These are phyloP conservation scores for Psettodes erumei DNA, from an alignment of 2,113 vertebrate species.

Conservation along the genomic window DNA sequence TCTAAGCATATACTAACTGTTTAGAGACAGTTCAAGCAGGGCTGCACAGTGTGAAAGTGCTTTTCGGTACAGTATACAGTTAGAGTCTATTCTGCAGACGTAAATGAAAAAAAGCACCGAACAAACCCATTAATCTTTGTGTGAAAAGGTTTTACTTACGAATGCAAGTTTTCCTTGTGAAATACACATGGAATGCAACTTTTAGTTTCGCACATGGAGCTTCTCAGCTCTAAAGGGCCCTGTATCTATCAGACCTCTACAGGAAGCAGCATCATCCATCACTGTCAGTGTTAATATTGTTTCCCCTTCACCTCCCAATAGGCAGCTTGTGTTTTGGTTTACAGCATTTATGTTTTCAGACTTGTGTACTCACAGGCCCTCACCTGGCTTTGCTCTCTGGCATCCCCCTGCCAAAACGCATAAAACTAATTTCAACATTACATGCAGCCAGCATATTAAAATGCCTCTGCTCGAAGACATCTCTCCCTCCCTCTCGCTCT, in stretches of 20 bases:
- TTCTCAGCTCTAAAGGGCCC: conserved; percentile 42
- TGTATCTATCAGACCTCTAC: conserved; percentile 65
- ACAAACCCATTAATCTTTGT: neutral
- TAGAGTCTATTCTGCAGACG: neutral
- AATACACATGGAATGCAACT: conserved; percentile 14
- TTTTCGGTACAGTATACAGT: neutral
- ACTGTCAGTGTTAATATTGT: conserved; percentile 83
- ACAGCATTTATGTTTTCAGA: conserved; percentile 81
- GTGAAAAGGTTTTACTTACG: too few species aligned
- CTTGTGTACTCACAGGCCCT: conserved; percentile 81
- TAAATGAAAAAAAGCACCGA: neutral
- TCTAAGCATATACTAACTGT: neutral
- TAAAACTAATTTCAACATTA: conserved; percentile 82
- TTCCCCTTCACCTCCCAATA: conserved; percentile 76
- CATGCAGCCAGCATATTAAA: conserved; percentile 77
- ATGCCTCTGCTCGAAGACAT: conserved; percentile 44
- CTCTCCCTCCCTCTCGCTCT: conserved; percentile 14
- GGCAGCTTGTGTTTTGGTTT: conserved; percentile 82
- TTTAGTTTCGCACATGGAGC: conserved; percentile 19
- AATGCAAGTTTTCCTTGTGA: conserved; percentile 18
- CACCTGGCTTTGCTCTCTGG: conserved; percentile 78
- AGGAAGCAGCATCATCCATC: conserved; percentile 79
- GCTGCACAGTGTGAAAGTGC: neutral
- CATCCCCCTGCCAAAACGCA: conserved; percentile 79
- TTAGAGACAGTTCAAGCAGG: neutral